phyloP scores from a whole-genome alignment of 2,888 invertebrate genomes.

The Tenthredo scrophulariae region DNA sequence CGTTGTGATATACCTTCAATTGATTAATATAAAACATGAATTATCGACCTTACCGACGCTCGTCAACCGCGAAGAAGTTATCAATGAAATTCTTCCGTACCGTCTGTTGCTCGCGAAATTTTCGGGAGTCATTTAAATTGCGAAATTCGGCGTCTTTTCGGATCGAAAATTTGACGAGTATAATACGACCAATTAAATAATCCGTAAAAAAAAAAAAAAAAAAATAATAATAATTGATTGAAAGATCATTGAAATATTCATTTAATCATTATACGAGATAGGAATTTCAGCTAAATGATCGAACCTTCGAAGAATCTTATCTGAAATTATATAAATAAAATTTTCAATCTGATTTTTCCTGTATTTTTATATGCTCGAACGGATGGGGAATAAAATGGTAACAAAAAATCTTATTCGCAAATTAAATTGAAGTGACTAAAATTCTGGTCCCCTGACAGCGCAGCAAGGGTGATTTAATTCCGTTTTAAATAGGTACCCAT shows the following conservation, averaged over 20 bases:
- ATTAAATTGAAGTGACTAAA: background rate
- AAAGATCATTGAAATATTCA: background rate
- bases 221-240: background rate
- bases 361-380: background rate
- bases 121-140: background rate
- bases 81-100: conserved; percentile 2
- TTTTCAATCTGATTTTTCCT: background rate
- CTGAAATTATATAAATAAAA: background rate
- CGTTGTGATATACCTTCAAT: background rate
- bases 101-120: background rate
- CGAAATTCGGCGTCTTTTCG: background rate
- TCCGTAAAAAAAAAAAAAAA: background rate
- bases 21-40: background rate
- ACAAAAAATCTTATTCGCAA: background rate
- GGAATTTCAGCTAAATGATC: background rate
- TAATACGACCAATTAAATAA: background rate
- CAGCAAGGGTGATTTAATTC: background rate
- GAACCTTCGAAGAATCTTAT: background rate
- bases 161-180: background rate
- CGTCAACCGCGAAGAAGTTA: background rate
- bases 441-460: background rate
- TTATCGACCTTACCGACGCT: conserved; percentile 21
- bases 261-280: background rate
- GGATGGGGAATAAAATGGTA: background rate
- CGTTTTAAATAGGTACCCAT: background rate